Conservation (phyloP, 2,888 invertebrate species). For the Brachypalpus laphriformis region DNA sequence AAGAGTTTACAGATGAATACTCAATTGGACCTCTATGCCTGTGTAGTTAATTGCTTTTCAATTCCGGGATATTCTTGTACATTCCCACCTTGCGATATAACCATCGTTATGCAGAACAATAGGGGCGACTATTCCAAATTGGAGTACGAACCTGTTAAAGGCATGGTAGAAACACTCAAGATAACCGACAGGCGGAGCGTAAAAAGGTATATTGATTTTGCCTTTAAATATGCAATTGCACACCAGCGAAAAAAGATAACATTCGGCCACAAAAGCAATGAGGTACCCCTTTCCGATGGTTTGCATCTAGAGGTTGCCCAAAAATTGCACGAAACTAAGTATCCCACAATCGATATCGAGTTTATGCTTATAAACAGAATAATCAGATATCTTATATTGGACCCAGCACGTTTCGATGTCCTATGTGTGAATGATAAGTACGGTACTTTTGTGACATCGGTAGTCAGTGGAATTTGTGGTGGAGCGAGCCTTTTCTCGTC, state of each 20-base stretch:
- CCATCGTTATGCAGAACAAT: slow-evolving; percentile 78
- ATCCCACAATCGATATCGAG: slow-evolving; percentile 75
- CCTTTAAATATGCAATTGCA: slow-evolving; percentile 74
- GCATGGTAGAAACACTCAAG: slow-evolving; percentile 79
- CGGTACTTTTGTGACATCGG: slow-evolving; percentile 77
- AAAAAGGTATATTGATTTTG: slow-evolving; percentile 75
- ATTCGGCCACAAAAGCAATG: slow-evolving; percentile 76
- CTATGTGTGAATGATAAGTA: slow-evolving; percentile 78
- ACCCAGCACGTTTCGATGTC: slow-evolving; percentile 77
- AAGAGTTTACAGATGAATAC: slow-evolving; percentile 75
- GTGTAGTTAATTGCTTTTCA: slow-evolving; percentile 75
- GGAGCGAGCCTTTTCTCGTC: slow-evolving; percentile 78
- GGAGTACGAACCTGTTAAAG: slow-evolving; percentile 79
- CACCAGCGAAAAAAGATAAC: slow-evolving; percentile 76
- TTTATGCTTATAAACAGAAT: slow-evolving; percentile 75
- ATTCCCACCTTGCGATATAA: slow-evolving; percentile 76
- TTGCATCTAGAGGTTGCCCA: slow-evolving; percentile 74
- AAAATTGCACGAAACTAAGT: slow-evolving; percentile 64
- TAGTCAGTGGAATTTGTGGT: slow-evolving; percentile 77
- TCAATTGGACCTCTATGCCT: slow-evolving; percentile 76
- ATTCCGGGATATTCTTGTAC: slow-evolving; percentile 77
- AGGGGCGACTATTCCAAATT: slow-evolving; percentile 78
- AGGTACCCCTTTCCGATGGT: slow-evolving; percentile 78
- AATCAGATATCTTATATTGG: slow-evolving; percentile 73
- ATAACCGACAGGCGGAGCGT: slow-evolving; percentile 68